Percentiles rank a stretch among this genome's conserved stretches.
Conservation (phyloP, 2,888 invertebrate genomes). For the Pyrgus malvae region DNA sequence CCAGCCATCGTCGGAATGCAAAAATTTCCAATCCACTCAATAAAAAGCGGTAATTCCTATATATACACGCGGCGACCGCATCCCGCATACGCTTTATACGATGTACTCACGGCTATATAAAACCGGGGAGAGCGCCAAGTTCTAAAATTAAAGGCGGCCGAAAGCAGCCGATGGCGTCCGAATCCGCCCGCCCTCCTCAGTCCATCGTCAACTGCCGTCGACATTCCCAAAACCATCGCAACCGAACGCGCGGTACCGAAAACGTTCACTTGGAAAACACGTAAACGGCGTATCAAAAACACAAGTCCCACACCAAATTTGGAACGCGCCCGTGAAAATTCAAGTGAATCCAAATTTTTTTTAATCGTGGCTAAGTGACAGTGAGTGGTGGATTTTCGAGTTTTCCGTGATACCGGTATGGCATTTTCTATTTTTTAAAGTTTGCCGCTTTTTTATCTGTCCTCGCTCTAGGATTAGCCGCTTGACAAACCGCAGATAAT, state of each 20-base stretch:
- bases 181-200: slow-evolving; percentile 78
- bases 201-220: slow-evolving; percentile 75
- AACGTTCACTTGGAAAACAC: slow-evolving; percentile 59
- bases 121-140: slow-evolving; percentile 84
- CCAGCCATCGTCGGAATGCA: slow-evolving; percentile 62
- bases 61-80: slow-evolving; percentile 75
- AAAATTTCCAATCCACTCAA: slow-evolving; percentile 75
- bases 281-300: slow-evolving; percentile 52
- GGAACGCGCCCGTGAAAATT: slow-evolving; percentile 58
- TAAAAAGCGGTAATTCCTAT: slow-evolving; percentile 79
- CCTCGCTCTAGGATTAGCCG: slow-evolving; percentile 33
- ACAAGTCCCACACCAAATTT: slow-evolving; percentile 46
- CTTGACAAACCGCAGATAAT: slow-evolving; percentile 4
- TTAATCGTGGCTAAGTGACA: slow-evolving; percentile 65
- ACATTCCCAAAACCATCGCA: slow-evolving; percentile 67
- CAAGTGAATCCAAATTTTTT: slow-evolving; percentile 55
- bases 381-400: slow-evolving; percentile 68
- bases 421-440: slow-evolving; percentile 36
- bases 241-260: slow-evolving; percentile 66
- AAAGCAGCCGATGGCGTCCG: slow-evolving; percentile 70
- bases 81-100: slow-evolving; percentile 80
- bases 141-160: slow-evolving; percentile 83
- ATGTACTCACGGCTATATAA: slow-evolving; percentile 82
- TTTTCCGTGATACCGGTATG: slow-evolving; percentile 69
- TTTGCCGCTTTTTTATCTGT: slow-evolving; percentile 44